Conservation (phyloP, 1,140 invertebrate species). For the Philaenus spumarius region DNA sequence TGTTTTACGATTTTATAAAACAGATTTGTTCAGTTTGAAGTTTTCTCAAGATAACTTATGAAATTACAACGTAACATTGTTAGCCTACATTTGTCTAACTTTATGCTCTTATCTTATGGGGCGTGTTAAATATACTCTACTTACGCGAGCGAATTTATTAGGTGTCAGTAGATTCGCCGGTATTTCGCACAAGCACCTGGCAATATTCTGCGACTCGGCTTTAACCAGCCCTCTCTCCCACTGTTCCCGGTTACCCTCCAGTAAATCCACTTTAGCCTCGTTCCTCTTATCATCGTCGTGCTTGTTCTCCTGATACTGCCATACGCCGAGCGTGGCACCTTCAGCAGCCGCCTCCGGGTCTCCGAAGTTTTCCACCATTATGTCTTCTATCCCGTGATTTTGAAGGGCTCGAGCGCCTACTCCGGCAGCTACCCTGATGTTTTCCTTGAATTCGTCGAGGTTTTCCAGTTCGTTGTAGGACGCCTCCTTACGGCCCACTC, state of each 20-base stretch:
- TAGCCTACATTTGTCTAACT: no score
- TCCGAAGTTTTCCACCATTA: slow-evolving; percentile 60
- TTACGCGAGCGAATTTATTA: slow-evolving; percentile 61
- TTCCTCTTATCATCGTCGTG: slow-evolving; percentile 56
- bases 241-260: slow-evolving; percentile 38
- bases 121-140: no score
- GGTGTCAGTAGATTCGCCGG: slow-evolving; percentile 85
- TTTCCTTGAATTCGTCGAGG: slow-evolving; percentile 43
- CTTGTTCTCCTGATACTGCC: slow-evolving; percentile 63
- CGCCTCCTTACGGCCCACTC: slow-evolving; percentile 40
- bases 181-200: slow-evolving; percentile 67
- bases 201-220: slow-evolving; percentile 79
- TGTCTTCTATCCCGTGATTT: slow-evolving; percentile 51
- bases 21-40: no score
- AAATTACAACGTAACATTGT: no score
- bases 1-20: no score
- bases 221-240: slow-evolving; percentile 68
- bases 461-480: slow-evolving; percentile 42
- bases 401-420: slow-evolving; percentile 43
- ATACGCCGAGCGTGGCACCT: slow-evolving; percentile 55
- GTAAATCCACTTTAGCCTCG: slow-evolving; percentile 44
- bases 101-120: no score
- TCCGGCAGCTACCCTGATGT: slow-evolving; percentile 42
- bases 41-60: no score
- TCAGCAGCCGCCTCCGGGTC: slow-evolving; percentile 70